A percentile compares a stretch with the other conserved stretches of the same genome.
phyloP scores from a whole-genome alignment of 2,113 vertebrate genomes.

The Thinocorus orbignyianus region DNA sequence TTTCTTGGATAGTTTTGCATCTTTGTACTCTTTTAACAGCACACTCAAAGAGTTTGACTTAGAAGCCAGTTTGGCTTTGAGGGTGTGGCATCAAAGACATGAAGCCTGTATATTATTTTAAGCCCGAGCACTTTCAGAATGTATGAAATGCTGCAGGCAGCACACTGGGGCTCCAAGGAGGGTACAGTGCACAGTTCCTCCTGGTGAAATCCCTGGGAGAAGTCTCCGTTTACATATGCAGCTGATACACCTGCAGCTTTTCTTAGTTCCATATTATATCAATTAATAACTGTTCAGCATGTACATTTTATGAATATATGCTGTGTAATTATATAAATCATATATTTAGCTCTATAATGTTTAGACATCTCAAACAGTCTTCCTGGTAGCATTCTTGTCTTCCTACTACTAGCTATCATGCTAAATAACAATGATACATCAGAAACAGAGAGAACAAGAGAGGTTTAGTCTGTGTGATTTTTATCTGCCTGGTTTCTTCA shows the following conservation, averaged over 20 bases:
- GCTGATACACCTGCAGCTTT: background rate
- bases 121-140: background rate
- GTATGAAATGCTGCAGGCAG: background rate
- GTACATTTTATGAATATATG: background rate
- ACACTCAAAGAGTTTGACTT: background rate
- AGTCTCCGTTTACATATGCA: background rate
- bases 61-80: background rate
- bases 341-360: background rate
- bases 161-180: background rate
- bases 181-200: background rate
- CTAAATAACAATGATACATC: background rate
- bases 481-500: background rate
- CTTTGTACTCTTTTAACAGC: background rate
- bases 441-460: background rate
- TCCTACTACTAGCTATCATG: background rate
- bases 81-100: background rate
- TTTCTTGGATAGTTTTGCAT: background rate
- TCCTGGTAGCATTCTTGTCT: background rate
- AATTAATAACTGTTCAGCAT: background rate
- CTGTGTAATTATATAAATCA: background rate
- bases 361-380: background rate
- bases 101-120: background rate
- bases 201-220: background rate
- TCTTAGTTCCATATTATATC: background rate
- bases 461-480: background rate